These are phyloP conservation scores for Dichetophora obliterata DNA, from an alignment of 2,888 invertebrate genomes.

Conservation along the genomic window DNA sequence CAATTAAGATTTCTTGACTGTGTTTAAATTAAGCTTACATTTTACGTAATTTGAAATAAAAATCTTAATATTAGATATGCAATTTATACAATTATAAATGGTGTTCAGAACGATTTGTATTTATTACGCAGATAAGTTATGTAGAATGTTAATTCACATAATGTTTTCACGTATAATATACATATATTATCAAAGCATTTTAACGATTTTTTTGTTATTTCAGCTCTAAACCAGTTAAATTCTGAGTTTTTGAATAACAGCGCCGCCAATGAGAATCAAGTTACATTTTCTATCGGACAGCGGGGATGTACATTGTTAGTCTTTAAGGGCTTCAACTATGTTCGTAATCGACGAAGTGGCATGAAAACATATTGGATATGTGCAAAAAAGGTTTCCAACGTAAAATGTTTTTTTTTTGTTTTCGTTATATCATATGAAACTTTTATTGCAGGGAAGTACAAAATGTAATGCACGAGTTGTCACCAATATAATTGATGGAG, in stretches of 20 bases:
- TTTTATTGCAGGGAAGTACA: constrained; percentile 63
- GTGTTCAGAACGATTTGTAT: background rate
- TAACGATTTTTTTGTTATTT: background rate
- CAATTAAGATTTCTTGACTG: constrained; percentile 27
- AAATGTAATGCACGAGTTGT: constrained; percentile 69
- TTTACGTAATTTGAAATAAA: background rate
- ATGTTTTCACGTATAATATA: no score
- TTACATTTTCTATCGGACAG: constrained; percentile 61
- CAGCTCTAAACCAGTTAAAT: background rate
- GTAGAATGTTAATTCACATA: background rate
- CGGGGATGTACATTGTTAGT: constrained; percentile 66
- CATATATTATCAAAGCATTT: background rate
- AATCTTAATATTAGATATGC: background rate
- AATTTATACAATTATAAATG: background rate
- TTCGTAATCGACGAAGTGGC: constrained; percentile 67
- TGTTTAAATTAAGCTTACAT: background rate
- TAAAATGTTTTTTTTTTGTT: background rate
- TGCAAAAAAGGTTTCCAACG: constrained; percentile 65
- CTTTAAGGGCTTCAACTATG: constrained; percentile 66
- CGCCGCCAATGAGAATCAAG: background rate
- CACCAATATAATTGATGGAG: constrained; percentile 66
- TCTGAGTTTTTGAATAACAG: background rate
- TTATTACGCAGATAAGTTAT: background rate
- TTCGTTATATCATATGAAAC: background rate
- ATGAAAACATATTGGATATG: constrained; percentile 70